Evolutionary conservation across 2,888 invertebrate species (phyloP), one percentile per base, ranked within the genome.

Genomic region (Rhamnusium bicolor): DNA sequence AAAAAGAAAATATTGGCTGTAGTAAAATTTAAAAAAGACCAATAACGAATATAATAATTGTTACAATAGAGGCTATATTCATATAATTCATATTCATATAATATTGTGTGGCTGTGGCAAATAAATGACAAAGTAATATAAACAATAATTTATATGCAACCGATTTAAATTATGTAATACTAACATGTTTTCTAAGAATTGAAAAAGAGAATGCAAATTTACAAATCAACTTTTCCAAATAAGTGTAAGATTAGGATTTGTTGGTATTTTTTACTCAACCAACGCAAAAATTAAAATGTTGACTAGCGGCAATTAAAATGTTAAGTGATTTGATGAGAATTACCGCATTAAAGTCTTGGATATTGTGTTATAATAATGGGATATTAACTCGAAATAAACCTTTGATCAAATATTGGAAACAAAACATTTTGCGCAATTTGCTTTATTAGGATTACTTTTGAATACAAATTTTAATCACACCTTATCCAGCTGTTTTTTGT

Each of bases 1-100:
- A 87, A 73, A 92, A 92, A 72, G 84, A 87, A 82, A 88, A 82
- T 84, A 84, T 69, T 73, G 58, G 5, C 54, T 4, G 27, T 27
- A 56, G 54, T 27, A 5, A 7, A 27, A 7, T 10, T 27, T 6
- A 2, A 0, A 56, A 56, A n/a, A 4, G 12, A 40, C 18, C 16
- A 51, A n/a, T n/a, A n/a, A n/a, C n/a, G n/a, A n/a, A n/a, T n/a
- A n/a, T n/a, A n/a, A n/a, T n/a, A n/a, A n/a, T n/a, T n/a, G n/a
- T n/a, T n/a, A n/a, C n/a, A n/a, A n/a, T n/a, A 51, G 12, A 19
- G 19, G 18, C 51, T 19, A 51, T 51, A 51, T 19, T 19, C 51
- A 51, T 51, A 19, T 51, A 51, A 51, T 51, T n/a, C n/a, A n/a
- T n/a, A n/a, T n/a, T n/a, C n/a, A 51, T 51, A 19, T 51, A 51